Evolutionary conservation across 2,797 vertebrate genomes (phyloP).

Genomic region (Adelosebastes latens): DNA sequence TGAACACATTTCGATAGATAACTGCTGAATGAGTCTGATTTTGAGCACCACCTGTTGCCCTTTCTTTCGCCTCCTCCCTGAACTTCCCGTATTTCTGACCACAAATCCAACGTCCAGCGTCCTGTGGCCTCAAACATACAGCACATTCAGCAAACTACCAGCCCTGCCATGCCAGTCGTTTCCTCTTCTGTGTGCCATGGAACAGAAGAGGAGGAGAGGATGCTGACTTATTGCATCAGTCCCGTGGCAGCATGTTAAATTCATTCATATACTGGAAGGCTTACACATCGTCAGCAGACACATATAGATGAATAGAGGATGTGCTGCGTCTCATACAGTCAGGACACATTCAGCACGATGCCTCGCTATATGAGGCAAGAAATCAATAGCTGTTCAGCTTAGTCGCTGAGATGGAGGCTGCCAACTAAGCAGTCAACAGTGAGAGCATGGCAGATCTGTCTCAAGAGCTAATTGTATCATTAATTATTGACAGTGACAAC

Average conservation of each 20-base stretch:
- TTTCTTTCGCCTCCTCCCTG: slow-evolving; percentile 24
- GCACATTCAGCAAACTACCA: not conserved
- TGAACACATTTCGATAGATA: not conserved
- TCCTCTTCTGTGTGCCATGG: not conserved
- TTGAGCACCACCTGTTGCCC: not conserved
- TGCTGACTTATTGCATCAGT: not conserved
- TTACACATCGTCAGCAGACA: slow-evolving; percentile 18
- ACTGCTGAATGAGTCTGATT: slow-evolving; percentile 24
- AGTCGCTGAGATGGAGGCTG: slow-evolving; percentile 29
- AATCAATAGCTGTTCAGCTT: slow-evolving; percentile 62
- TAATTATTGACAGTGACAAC: slow-evolving; percentile 73
- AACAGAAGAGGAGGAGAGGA: not conserved
- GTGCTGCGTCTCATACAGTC: not conserved
- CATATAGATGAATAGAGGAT: not conserved
- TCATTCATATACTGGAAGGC: not conserved
- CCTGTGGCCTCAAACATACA: not conserved
- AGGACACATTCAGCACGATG: slow-evolving; percentile 45
- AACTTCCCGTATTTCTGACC: slow-evolving; percentile 44
- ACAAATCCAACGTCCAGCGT: slow-evolving; percentile 13
- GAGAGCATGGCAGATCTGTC: slow-evolving; percentile 38
- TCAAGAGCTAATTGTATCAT: slow-evolving; percentile 74
- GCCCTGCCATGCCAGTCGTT: not conserved
- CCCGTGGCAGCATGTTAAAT: not conserved
- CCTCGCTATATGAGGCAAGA: slow-evolving; percentile 9
- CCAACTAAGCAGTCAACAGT: slow-evolving; percentile 42